These are phyloP conservation scores for Isotomurus palustris DNA, from an alignment of 2,888 invertebrate genomes.

Conservation along the genomic window DNA sequence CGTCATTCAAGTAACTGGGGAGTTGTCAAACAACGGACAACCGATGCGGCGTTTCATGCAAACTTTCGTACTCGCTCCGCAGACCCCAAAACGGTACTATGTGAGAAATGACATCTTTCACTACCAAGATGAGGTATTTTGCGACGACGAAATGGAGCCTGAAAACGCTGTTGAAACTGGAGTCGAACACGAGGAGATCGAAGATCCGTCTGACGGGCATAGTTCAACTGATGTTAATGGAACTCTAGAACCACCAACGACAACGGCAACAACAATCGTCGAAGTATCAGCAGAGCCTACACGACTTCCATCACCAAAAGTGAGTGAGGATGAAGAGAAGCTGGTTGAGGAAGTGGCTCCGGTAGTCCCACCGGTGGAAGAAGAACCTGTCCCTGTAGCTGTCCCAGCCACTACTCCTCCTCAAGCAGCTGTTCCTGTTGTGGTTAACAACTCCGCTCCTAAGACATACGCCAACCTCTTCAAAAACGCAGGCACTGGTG, in stretches of 20 bases:
- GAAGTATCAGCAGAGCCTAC: constrained; percentile 47
- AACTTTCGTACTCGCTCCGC: constrained; percentile 92
- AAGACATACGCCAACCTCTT: constrained; percentile 84
- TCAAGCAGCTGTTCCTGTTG: constrained; percentile 46
- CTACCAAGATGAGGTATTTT: constrained; percentile 72
- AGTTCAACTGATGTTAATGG: constrained; percentile 44
- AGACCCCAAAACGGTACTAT: constrained; percentile 95
- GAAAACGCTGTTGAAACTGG: constrained; percentile 44
- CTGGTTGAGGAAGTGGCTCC: constrained; percentile 12
- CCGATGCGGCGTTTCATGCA: constrained; percentile 98
- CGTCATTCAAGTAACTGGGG: constrained; percentile 74
- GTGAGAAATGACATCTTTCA: constrained; percentile 99
- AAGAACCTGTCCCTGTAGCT: constrained; percentile 1
- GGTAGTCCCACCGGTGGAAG: constrained; percentile 11
- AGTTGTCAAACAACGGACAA: constrained; percentile 90
- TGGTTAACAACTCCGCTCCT: constrained; percentile 51
- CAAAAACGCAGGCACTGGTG: constrained; percentile 52
- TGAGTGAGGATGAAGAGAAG: constrained; percentile 11
- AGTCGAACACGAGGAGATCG: constrained; percentile 48
- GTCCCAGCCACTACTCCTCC: constrained; percentile 25
- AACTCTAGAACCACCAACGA: constrained; percentile 22
- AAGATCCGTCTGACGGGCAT: constrained; percentile 49
- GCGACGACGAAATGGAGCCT: constrained; percentile 47
- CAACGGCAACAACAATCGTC: constrained; percentile 47
- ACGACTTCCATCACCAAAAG: too few relatives aligned